These are phyloP conservation scores for Drosophila dunni DNA, from an alignment of 1,140 invertebrate genomes.

Conservation along the genomic window DNA sequence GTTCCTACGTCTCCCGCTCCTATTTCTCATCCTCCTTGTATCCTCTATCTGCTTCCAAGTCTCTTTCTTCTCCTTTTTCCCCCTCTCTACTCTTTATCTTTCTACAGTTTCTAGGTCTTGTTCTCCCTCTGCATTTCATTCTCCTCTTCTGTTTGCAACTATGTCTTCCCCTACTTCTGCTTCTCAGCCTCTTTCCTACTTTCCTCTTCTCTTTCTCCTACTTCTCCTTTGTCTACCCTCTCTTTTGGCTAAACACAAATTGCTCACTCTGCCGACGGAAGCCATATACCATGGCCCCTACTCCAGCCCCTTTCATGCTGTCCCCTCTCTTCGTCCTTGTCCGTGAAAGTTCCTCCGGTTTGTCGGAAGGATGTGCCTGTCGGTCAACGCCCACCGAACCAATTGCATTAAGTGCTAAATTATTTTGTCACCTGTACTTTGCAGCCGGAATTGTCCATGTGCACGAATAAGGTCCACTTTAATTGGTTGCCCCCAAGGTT, in stretches of 20 bases:
- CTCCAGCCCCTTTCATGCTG: no score
- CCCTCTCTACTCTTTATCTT: neutral
- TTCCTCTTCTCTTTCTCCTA: neutral
- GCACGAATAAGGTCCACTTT: constrained; percentile 18
- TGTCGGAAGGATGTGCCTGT: constrained; percentile 26
- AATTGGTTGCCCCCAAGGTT: constrained; percentile 4
- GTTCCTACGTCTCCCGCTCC: neutral
- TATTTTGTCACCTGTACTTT: constrained; percentile 54
- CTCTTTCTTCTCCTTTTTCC: neutral
- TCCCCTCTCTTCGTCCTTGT: neutral
- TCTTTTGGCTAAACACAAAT: constrained; percentile 29
- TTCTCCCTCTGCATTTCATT: neutral
- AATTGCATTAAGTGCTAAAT: constrained; percentile 57
- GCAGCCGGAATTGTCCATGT: constrained; percentile 5
- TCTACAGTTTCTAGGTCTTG: neutral
- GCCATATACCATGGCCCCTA: constrained; percentile 31
- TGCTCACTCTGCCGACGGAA: constrained; percentile 62
- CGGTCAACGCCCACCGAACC: constrained; percentile 39
- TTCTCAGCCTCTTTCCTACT: no score
- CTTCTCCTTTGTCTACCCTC: neutral
- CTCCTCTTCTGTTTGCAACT: no score
- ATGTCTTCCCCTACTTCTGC: neutral
- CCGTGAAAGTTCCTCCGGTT: neutral
- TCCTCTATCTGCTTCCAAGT: neutral
- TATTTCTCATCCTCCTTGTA: neutral